Evolutionary conservation across 92 coral and sea anemone genomes (phyloP).

Genomic region (Parazoanthus darwini): DNA sequence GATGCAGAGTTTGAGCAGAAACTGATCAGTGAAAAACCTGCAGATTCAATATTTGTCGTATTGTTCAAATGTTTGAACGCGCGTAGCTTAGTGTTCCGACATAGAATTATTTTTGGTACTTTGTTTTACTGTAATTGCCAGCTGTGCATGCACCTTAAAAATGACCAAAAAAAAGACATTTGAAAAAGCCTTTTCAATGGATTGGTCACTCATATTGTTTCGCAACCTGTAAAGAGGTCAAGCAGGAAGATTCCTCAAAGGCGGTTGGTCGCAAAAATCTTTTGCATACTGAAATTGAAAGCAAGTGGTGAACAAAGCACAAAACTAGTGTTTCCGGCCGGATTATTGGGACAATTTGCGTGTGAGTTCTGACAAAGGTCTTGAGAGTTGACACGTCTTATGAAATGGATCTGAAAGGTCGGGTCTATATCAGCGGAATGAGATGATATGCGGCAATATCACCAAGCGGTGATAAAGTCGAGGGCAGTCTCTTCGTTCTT

Average conservation of each 20-base stretch:
- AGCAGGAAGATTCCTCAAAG: not conserved
- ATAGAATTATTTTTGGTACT: not conserved
- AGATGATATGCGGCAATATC: no score
- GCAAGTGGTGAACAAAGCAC: not conserved
- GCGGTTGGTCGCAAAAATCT: not conserved
- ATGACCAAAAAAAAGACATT: no score
- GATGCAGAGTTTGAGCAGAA: not conserved
- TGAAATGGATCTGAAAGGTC: not conserved
- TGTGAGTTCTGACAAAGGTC: not conserved
- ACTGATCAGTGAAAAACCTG: not conserved
- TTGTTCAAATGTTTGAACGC: not conserved
- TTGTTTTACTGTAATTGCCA: not conserved
- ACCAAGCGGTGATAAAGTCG: not conserved
- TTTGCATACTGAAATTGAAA: no score
- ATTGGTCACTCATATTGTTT: no score
- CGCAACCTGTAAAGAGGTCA: not conserved
- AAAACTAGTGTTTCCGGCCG: not conserved
- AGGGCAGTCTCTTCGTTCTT: not conserved
- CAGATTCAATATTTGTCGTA: not conserved
- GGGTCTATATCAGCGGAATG: not conserved
- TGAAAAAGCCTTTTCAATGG: no score
- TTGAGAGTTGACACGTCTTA: no score
- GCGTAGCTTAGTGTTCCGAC: not conserved
- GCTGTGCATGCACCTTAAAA: not conserved
- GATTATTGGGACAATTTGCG: not conserved